These are phyloP conservation scores for human DNA, from an alignment of 2,113 vertebrate species.

Conservation along the genomic window DNA sequence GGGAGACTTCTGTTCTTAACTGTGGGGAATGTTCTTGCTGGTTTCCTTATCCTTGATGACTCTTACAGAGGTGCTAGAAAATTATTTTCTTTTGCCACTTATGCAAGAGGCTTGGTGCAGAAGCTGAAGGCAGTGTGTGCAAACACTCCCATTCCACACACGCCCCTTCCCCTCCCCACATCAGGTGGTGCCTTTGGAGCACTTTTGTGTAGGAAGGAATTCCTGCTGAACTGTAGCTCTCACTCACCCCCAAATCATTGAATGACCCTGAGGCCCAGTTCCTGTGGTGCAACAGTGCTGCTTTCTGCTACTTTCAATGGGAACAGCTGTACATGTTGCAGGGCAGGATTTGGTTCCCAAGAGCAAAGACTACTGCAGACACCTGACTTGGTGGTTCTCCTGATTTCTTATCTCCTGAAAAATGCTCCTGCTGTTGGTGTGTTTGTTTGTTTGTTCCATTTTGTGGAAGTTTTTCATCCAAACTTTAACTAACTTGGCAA, in stretches of 20 bases:
- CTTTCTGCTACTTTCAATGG: neutral
- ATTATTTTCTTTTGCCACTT: constrained; percentile 73
- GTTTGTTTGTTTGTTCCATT: constrained; percentile 33
- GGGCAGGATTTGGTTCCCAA: constrained; percentile 67
- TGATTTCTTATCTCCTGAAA: constrained; percentile 71
- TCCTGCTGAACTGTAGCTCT: constrained; percentile 73
- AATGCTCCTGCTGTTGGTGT: constrained; percentile 75
- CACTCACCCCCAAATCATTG: constrained; percentile 58
- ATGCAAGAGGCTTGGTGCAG: constrained; percentile 80
- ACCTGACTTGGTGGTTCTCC: constrained; percentile 73
- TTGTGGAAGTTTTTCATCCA: constrained; percentile 39
- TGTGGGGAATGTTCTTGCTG: constrained; percentile 80
- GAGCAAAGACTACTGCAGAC: constrained; percentile 76
- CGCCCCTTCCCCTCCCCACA: constrained; percentile 60
- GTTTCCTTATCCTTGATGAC: constrained; percentile 82
- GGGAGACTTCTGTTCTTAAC: constrained; percentile 79
- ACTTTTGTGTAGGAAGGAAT: constrained; percentile 75
- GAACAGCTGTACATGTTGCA: constrained; percentile 37
- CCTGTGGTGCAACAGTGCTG: constrained; percentile 3
- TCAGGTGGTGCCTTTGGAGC: constrained; percentile 73
- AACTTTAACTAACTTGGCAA: constrained; percentile 46
- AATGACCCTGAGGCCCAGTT: constrained; percentile 52
- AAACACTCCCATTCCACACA: constrained; percentile 66
- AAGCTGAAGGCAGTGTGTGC: constrained; percentile 81
- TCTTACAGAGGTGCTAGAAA: constrained; percentile 79